Percentiles rank a stretch among this genome's conserved stretches.
phyloP scores from a whole-genome alignment of 2,113 vertebrate genomes.

The Bubo scandiacus region DNA sequence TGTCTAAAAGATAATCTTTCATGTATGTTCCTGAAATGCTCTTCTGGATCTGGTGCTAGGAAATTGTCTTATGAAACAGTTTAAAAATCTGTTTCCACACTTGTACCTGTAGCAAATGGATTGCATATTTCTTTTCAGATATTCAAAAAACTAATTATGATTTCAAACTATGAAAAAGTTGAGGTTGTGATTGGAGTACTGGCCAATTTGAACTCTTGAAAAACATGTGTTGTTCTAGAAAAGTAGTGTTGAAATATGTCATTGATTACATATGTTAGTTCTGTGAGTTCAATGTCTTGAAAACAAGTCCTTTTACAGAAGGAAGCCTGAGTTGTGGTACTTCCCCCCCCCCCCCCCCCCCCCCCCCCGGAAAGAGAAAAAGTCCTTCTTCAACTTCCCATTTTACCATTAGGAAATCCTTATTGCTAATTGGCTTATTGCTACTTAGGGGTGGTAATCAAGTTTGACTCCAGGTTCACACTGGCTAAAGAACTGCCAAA shows the following conservation, averaged over 20 bases:
- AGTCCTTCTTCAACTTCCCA: background rate
- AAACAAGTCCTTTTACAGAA: background rate
- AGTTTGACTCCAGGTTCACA: background rate
- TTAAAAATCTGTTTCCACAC: background rate
- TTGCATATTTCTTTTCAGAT: background rate
- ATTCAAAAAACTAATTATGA: background rate
- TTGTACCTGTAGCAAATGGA: background rate
- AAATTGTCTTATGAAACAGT: background rate
- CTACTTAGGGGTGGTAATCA: background rate
- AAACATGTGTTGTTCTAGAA: background rate
- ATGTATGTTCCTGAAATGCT: background rate
- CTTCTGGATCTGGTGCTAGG: background rate
- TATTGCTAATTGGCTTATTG: background rate
- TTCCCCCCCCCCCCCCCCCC: background rate
- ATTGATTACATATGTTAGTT: background rate
- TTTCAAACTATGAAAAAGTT: background rate
- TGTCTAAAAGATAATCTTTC: background rate
- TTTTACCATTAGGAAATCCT: background rate
- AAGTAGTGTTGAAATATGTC: background rate
- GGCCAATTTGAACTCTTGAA: background rate
- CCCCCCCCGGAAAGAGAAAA: background rate
- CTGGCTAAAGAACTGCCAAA: background rate
- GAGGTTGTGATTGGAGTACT: background rate
- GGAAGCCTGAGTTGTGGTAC: background rate
- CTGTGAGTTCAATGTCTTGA: background rate